A percentile compares a stretch with the other conserved stretches of the same genome.
Conservation (phyloP, 1,140 invertebrate species). For the Grapholita molesta region DNA sequence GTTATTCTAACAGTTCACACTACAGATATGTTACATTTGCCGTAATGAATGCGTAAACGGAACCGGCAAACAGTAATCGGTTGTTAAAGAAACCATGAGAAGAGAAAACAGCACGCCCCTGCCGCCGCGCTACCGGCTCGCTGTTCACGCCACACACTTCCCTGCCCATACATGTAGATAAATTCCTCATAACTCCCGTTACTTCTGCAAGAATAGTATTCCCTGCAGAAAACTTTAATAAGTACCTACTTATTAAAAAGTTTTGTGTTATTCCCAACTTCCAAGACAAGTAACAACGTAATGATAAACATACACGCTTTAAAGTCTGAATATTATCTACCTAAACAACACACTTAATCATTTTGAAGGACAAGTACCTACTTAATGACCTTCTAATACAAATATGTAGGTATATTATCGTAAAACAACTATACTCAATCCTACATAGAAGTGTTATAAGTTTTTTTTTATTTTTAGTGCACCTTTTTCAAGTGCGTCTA, state of each 20-base stretch:
- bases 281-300: too few species aligned
- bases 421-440: too few species aligned
- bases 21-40: constrained; percentile 40
- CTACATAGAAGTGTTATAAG: too few species aligned
- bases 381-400: background rate
- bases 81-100: constrained; percentile 52
- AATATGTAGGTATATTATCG: too few species aligned
- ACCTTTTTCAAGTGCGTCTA: too few species aligned
- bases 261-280: too few species aligned
- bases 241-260: too few species aligned
- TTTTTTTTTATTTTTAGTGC: too few species aligned
- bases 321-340: too few species aligned
- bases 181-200: background rate
- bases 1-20: constrained; percentile 22
- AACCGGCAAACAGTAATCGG: constrained; percentile 35
- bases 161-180: background rate
- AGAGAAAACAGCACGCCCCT: constrained; percentile 46
- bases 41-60: constrained; percentile 35
- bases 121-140: background rate
- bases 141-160: background rate
- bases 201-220: too few species aligned
- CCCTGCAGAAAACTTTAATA: background rate
- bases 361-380: background rate
- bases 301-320: too few species aligned
- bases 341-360: too few species aligned